Base-by-base conservation (phyloP, 2,797 vertebrate species). In the Garrulus glandarius region DNA sequence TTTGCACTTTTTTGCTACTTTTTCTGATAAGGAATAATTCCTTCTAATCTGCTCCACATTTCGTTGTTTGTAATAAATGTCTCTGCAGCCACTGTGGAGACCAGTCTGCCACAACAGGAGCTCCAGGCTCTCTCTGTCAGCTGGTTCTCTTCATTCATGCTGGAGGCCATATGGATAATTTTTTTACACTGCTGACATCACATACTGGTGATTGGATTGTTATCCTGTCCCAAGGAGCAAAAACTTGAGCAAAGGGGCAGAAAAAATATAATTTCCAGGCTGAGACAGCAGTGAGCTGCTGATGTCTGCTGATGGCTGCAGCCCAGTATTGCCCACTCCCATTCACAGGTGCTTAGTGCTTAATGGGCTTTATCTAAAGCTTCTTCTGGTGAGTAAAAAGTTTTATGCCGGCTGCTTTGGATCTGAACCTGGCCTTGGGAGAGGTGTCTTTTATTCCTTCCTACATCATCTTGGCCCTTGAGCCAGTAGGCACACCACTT, bases 41-140 rank as follows among this genome's bases (percentile, higher is more conserved):
- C 39, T 29, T 21, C 10, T 29, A 41, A 15, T 60, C 39, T 6
- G 4, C 26, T 84, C 36, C 56, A 4, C 0, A 0, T 71, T 39
- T 43, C 3, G 2, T 3, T 65, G 26, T 63, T 65, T 88, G 67
- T 21, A 72, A 5, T 21, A 46, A 71, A 47, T 53, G 26, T 49
- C 72, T 86, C 43, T 87, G 36, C 63, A 57, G 27, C 56, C 29
- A 5, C 50, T 46, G 50, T 41, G 52, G 39, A 69, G 36, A 69
- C 20, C 34, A 63, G 32, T 37, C n/a, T 84, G 44, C 49, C 17
- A 24, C 44, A 36, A 19, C 19, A 32, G 53, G 24, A 70, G 75
- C 41, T 81, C 27, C 18, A 64, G 46, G 27, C 67, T 70, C 4
- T 2, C 11, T 37, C 52, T 41, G 13, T 39, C 65, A 61, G 67